Conservation (phyloP, 1,140 invertebrate genomes). For the Bombus pyrosoma region DNA sequence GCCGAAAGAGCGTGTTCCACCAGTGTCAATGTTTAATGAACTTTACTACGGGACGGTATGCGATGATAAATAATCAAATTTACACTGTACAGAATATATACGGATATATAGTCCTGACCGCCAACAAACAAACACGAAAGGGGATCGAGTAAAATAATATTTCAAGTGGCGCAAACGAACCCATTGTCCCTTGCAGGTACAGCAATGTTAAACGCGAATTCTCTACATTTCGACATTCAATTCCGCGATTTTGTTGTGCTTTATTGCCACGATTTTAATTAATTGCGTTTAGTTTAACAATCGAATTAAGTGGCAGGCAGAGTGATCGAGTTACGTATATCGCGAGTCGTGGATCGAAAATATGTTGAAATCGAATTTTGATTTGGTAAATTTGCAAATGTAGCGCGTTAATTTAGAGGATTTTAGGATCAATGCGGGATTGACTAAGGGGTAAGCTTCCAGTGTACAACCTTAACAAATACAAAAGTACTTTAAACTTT, state of each 20-base stretch:
- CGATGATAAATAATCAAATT: constrained; percentile 19
- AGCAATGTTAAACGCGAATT: not conserved
- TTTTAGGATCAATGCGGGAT: rapidly evolving
- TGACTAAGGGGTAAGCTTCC: no score
- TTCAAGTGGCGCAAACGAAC: constrained; percentile 15
- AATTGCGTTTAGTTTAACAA: not conserved
- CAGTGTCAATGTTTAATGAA: constrained; percentile 10
- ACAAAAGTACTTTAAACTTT: no score
- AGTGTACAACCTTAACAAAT: no score
- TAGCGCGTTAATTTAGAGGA: not conserved
- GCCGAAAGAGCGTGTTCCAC: not conserved
- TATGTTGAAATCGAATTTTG: not conserved
- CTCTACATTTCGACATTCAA: not conserved
- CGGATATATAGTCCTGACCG: no score
- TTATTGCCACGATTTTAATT: not conserved
- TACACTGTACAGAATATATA: not conserved
- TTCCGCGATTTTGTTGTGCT: not conserved
- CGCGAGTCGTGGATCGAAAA: not conserved
- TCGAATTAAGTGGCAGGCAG: not conserved
- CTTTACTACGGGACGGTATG: not conserved
- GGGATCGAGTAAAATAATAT: constrained; percentile 19
- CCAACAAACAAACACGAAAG: not conserved
- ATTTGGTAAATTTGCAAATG: not conserved
- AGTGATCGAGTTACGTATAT: not conserved
- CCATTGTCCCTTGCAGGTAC: not conserved